These are phyloP conservation scores for Gymnoscopelus braueri DNA, from an alignment of 2,797 vertebrate species.

Conservation along the genomic window DNA sequence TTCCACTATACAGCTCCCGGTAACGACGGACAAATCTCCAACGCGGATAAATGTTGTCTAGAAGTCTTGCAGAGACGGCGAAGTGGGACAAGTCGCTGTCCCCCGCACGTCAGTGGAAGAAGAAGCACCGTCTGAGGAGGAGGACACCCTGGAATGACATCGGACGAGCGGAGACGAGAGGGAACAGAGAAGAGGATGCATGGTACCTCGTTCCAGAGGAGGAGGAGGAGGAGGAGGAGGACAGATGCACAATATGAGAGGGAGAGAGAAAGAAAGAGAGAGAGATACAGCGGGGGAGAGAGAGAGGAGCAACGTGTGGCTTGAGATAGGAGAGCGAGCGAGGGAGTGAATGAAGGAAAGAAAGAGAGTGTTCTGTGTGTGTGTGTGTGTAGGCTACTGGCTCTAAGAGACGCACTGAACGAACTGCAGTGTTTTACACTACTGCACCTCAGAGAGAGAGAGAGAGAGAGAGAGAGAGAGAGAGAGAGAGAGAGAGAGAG, in stretches of 20 bases:
- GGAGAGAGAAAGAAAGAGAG: constrained; percentile 36
- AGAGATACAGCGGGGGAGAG: constrained; percentile 46
- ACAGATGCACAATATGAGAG: constrained; percentile 57
- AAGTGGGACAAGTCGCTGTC: constrained; percentile 46
- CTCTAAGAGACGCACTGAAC: constrained; percentile 68
- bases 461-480: constrained; percentile 35
- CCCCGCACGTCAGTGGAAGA: constrained; percentile 52
- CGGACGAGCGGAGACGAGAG: constrained; percentile 46
- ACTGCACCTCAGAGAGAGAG: constrained; percentile 49
- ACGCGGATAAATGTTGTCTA: not conserved
- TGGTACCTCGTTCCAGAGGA: constrained; percentile 60
- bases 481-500: constrained; percentile 15
- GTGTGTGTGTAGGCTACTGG: constrained; percentile 57
- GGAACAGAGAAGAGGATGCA: constrained; percentile 63
- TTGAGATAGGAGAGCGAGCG: constrained; percentile 49
- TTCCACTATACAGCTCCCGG: no score
- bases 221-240: constrained; percentile 56
- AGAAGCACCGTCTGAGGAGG: constrained; percentile 48
- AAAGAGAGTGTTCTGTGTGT: constrained; percentile 36
- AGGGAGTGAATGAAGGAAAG: constrained; percentile 48
- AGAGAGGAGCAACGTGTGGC: constrained; percentile 58
- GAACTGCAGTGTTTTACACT: constrained; percentile 77
- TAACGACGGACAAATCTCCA: no score
- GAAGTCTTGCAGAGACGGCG: constrained; percentile 53
- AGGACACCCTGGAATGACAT: constrained; percentile 41